These are phyloP conservation scores for Cistogaster globosa DNA, from an alignment of 2,888 invertebrate genomes.

Conservation along the genomic window DNA sequence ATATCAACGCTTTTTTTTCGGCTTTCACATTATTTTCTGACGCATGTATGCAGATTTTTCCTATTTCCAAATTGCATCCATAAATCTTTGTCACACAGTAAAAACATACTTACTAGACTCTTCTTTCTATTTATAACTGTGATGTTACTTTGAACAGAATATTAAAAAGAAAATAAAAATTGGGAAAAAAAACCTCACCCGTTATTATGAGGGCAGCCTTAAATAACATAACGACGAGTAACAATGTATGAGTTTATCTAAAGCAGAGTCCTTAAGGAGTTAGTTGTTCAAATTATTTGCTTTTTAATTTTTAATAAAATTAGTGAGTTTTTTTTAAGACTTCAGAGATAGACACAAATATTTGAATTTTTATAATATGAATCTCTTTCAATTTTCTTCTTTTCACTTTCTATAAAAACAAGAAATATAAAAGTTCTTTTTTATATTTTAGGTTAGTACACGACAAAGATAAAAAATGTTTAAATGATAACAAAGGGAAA, in stretches of 20 bases:
- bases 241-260: neutral
- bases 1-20: no score
- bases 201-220: conserved; percentile 63
- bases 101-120: neutral
- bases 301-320: no score
- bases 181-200: conserved; percentile 54
- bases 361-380: no score
- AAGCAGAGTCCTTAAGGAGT: conserved; percentile 20
- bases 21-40: neutral
- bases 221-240: conserved; percentile 9
- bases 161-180: conserved; percentile 42
- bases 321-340: no score
- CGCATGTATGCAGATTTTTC: neutral
- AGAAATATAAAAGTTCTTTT: no score
- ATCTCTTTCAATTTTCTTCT: no score
- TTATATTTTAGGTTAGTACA: no score
- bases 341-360: no score
- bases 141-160: conserved; percentile 56
- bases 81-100: conserved; percentile 6
- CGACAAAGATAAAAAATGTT: no score
- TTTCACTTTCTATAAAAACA: no score
- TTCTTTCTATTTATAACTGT: conserved; percentile 42
- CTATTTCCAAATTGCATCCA: neutral
- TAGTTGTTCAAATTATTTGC: neutral
- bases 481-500: no score